Conservation (phyloP, 2,797 vertebrate species). For the Sibirionetta formosa region DNA sequence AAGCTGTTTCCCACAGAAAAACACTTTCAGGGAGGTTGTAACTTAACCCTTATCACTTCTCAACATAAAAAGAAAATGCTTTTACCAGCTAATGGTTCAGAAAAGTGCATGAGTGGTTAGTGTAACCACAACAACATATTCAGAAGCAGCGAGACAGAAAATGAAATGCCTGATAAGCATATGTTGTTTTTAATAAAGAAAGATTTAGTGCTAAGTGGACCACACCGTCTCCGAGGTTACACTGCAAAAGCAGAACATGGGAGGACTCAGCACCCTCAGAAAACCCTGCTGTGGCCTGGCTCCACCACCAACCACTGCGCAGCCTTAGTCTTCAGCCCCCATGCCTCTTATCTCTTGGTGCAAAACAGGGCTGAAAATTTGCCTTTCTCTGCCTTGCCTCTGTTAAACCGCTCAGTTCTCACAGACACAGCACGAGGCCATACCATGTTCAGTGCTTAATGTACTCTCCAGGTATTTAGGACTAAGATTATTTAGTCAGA, state of each 20-base stretch:
- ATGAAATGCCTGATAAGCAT: constrained; percentile 23
- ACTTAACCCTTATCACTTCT: constrained; percentile 36
- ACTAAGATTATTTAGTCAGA: not conserved
- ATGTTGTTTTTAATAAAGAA: constrained; percentile 58
- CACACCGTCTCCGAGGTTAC: not conserved
- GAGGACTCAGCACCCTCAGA: fast-evolving
- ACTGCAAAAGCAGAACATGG: fast-evolving
- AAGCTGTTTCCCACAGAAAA: not conserved
- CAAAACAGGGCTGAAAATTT: not conserved
- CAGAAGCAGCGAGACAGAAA: constrained; percentile 51
- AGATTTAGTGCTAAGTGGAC: constrained; percentile 3
- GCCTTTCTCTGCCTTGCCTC: not conserved
- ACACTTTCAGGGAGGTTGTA: not conserved
- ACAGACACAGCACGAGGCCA: not conserved
- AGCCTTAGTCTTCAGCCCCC: fast-evolving
- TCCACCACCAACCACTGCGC: not conserved
- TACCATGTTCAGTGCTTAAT: not conserved
- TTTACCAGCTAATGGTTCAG: constrained; percentile 67
- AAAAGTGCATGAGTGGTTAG: constrained; percentile 48
- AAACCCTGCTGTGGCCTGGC: not conserved
- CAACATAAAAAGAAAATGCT: constrained; percentile 38
- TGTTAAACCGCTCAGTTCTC: fast-evolving
- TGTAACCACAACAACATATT: constrained; percentile 49
- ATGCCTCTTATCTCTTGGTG: not conserved
- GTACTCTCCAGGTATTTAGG: not conserved